Evolutionary conservation across 1,140 invertebrate species (phyloP), one percentile per base, ranked within the genome.

Genomic region (Popillia japonica): DNA sequence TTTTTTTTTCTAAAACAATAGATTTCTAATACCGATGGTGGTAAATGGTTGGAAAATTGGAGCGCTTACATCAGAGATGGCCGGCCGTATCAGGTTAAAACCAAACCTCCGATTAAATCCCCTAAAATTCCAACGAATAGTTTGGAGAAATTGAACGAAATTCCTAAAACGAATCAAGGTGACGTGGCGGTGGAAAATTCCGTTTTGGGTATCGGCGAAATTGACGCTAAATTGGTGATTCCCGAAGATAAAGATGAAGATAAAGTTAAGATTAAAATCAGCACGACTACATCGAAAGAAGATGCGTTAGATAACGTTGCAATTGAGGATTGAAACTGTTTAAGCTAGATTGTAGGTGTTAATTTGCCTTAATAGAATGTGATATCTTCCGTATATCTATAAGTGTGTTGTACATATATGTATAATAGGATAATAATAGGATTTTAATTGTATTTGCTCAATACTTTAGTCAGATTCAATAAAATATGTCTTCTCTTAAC

Each of bases 181-280:
- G 14, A n/a, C n/a, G 14, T 0, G 6, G 17, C 20, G 23, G 34
- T 11, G n/a, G 75, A 81, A 6, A 83, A 83, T 78, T 81, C 83
- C 27, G 82, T 80, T 6, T 55, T 85, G 14, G 86, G 79, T n/a
- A 77, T 85, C 41, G 86, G 86, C 3, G 86, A 86, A 82, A 84
- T 86, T 20, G 84, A 86, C 61, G 86, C 85, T 9, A 84, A 85
- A 82, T 83, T 82, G 27, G 85, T 85, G 23, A 84, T 84, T 34
- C 83, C 84, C n/a, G 77, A 77, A 14, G 79, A 80, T 74, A 22
- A 72, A 22, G 11, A 11, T 27, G 41, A 40, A 9, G 11, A 74
- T 74, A 44, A 74, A 2, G 10, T 11, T 7, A 20, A 41, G 22
- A 27, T 9, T 3, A 68, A 17, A 2, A 68, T 22, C 2, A 22